Evolutionary conservation across 1,140 invertebrate genomes (phyloP).

Genomic region (Dendrolimus kikuchii): DNA sequence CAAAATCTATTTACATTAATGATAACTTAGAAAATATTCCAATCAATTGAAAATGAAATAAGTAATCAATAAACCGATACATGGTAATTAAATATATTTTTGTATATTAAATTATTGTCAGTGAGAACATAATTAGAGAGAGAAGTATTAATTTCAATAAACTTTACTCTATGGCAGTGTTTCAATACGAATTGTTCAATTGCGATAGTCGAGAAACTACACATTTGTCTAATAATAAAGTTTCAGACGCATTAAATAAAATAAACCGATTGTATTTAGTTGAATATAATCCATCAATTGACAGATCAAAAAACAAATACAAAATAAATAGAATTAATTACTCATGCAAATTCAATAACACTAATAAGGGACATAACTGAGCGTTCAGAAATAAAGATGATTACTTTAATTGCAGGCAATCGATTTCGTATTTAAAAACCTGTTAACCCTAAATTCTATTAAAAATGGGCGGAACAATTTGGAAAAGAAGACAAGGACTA

Average conservation of each 20-base stretch:
- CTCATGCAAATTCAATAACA: no score
- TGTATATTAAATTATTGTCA: conserved; percentile 3
- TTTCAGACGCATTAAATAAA: no score
- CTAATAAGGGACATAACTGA: no score
- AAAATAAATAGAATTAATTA: no score
- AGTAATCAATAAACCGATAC: no score
- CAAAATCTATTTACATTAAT: conserved; percentile 22
- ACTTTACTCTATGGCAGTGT: conserved; percentile 11
- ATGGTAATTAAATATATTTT: not conserved
- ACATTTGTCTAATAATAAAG: no score
- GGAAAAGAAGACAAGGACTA: conserved; percentile 27
- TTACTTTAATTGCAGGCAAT: conserved; percentile 1
- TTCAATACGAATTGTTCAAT: not conserved
- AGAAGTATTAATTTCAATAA: not conserved
- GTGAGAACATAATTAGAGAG: not conserved
- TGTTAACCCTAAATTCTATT: conserved; percentile 39
- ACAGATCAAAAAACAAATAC: no score
- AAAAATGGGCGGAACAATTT: conserved; percentile 66
- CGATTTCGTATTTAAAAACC: conserved; percentile 13
- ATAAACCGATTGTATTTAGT: no score
- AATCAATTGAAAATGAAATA: no score
- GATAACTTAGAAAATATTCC: not conserved
- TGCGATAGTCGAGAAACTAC: no score
- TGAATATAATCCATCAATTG: no score
- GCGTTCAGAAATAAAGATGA: not conserved